Evolutionary conservation across 1,140 invertebrate genomes (phyloP), one percentile per base, ranked within the genome.

Genomic region (Diuraphis noxia): DNA sequence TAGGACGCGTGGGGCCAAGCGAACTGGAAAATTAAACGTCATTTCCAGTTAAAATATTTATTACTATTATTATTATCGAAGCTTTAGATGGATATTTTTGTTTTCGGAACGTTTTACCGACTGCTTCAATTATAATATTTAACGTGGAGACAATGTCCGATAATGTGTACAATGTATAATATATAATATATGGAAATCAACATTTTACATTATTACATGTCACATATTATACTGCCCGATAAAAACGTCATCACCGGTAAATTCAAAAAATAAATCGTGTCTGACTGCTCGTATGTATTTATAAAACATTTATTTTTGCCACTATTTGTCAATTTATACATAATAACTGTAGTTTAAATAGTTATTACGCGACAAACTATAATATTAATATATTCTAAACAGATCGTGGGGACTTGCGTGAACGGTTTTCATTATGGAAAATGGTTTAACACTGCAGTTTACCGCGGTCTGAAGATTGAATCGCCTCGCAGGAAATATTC

Each of bases 41-140:
- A 52, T 91, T 81, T 79, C 77, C 77, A 91, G 89, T 91, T 91
- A 91, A 91, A 91, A 91, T 91, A 91, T 91, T 81, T 91, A 91
- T 82, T 91, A 82, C 52, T 91, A 72, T 81, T 91, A 90, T 90
- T 90, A 90, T 52, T 82, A 91, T 91, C 72, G 89, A 43, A 43
- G 52, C 34, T 81, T 40, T 49, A 40, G 52, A 91, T n/a, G 89
- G 89, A 91, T 91, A 81, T 81, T 79, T 90, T 79, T 90, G 72
- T 90, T 79, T 91, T 43, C n/a, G 49, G 49, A 90, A 77, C 88
- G 72, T 90, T 90, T 90, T 79, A 79, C 88, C n/a, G 19, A n/a
- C 52, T 46, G 63, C 63, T 40, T 13, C 30, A 72, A 72, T 72
- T 72, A 72, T 72, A 72, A 72, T 72, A 72, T 72, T 72, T 72